phyloP scores from a whole-genome alignment of 35 echinoderm and acorn worm species.

The Ophioderma brevispina region DNA sequence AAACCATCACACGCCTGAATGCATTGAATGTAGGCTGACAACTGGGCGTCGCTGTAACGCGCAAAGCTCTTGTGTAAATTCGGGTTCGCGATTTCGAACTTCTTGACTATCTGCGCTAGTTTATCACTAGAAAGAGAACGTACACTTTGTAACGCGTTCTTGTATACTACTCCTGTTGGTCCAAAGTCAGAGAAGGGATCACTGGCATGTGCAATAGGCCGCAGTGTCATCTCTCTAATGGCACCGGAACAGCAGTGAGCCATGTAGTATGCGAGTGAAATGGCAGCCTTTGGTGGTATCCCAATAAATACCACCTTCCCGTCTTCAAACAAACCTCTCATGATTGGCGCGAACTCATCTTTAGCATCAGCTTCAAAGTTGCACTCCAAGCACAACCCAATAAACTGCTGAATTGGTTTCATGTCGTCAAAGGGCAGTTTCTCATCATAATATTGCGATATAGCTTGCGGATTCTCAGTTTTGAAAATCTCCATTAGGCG shows the following conservation, averaged over 20 bases:
- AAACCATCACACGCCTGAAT: not conserved
- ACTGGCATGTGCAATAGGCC: not conserved
- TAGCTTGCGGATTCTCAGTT: not conserved
- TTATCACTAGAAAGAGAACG: no score
- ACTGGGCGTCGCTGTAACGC: not conserved
- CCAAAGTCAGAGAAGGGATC: not conserved
- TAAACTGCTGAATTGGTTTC: not conserved
- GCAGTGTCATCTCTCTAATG: no score
- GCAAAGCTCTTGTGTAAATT: not conserved
- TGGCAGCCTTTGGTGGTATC: not conserved
- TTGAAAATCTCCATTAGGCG: not conserved
- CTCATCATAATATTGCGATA: not conserved
- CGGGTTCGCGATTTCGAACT: no score
- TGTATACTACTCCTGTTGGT: not conserved
- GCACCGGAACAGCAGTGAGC: not conserved
- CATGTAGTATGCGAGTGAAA: not conserved
- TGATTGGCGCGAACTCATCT: not conserved
- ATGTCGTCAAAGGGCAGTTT: not conserved
- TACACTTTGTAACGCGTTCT: no score
- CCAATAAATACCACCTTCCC: not conserved
- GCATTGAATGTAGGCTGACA: not conserved
- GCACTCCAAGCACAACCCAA: conserved; percentile 1
- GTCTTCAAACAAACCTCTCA: not conserved
- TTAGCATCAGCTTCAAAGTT: not conserved
- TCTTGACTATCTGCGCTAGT: no score